Percentiles rank a stretch among this genome's conserved stretches.
Evolutionary conservation across 2,888 invertebrate genomes (phyloP).

Genomic region (Phalera bucephala): DNA sequence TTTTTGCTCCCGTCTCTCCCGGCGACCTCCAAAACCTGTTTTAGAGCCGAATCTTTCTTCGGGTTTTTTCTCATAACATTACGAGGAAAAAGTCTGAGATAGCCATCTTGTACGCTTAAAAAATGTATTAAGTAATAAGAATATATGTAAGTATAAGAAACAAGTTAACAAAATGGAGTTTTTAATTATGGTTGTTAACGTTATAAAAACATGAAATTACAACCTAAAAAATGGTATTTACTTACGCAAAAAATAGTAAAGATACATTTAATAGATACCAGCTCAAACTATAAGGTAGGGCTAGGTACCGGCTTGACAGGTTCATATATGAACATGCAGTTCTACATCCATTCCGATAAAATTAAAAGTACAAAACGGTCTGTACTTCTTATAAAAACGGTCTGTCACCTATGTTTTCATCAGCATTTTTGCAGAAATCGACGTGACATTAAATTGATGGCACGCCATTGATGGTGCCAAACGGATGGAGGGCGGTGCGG

Average conservation of each 20-base stretch:
- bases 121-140: slow-evolving; percentile 1
- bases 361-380: no score
- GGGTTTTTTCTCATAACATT: slow-evolving; percentile 40
- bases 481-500: slow-evolving; percentile 21
- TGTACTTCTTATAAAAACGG: no score
- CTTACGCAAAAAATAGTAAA: no score
- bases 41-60: slow-evolving; percentile 52
- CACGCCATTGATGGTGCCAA: slow-evolving; percentile 37
- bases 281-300: no score
- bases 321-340: no score
- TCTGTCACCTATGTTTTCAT: not conserved
- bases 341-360: no score
- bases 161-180: slow-evolving; percentile 10
- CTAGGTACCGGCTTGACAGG: no score
- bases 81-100: slow-evolving; percentile 40
- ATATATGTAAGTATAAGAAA: not conserved
- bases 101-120: not conserved
- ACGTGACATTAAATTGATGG: slow-evolving; percentile 29
- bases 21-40: slow-evolving; percentile 60
- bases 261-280: no score
- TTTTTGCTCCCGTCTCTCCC: slow-evolving; percentile 56
- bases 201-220: no score
- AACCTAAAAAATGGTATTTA: no score
- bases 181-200: no score
- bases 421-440: slow-evolving; percentile 6